Base-by-base conservation (phyloP, 2,888 invertebrate genomes). In the Syritta pipiens region DNA sequence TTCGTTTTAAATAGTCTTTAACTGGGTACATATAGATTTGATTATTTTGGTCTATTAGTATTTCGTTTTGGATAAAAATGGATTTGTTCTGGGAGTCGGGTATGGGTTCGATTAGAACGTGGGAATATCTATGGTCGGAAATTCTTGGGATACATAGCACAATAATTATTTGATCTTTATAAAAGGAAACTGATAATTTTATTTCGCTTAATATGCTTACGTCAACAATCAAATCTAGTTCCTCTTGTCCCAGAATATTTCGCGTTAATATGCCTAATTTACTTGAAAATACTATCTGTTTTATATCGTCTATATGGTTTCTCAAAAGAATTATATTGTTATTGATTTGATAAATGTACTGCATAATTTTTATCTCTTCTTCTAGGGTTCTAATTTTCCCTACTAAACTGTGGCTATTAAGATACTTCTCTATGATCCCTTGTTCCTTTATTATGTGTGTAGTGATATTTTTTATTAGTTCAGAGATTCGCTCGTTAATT, bases 151-250 rank as follows among this genome's bases (percentile, higher is more conserved):
- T 51, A 7, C 35, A 10, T 32, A 63, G 69, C 30, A 62, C 60
- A 26, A 72, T 37, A 51, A 62, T 12, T 9, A 55, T 48, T 9
- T 53, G 42, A 51, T 59, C 37, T 19, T 26, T 57, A 26, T 37
- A 10, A 5, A 10, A 12, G 7, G 22, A 35, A 10, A 62, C 19
- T n/a, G 17, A 7, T n/a, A 53, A n/a, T 42, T 53, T 53, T 7
- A 65, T 28, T 20, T 51, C 35, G 3, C 9, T 26, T 2, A 42
- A 19, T 5, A 7, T 10, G 2, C 53, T 44, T 1, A 53, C 1
- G 14, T 65, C 30, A 9, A 44, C 10, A 10, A 65, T 40, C 26
- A 26, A 22, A 5, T 26, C 9, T 3, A 65, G 10, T 59, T 69
- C 59, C 7, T 48, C 14, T 10, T 12, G 28, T 6, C 28, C 26